phyloP scores from a whole-genome alignment of 2,797 vertebrate genomes.

The Pseudotriccus pelzelni region DNA sequence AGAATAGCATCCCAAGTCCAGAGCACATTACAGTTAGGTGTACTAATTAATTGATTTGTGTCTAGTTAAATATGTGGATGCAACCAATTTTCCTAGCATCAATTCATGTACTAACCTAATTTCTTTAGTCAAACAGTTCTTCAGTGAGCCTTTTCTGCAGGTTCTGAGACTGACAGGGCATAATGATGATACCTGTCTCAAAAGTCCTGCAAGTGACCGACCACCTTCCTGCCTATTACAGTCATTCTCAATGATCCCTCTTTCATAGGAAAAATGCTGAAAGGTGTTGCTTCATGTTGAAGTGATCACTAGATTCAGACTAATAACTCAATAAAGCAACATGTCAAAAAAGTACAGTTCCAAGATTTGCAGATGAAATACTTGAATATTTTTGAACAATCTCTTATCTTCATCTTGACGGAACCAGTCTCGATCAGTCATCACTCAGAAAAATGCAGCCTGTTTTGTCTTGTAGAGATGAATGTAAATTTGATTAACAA shows the following conservation, averaged over 20 bases:
- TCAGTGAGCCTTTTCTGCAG: background rate
- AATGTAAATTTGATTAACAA: background rate
- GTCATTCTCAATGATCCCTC: background rate
- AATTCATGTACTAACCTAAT: background rate
- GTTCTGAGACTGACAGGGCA: background rate
- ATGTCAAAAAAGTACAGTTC: background rate
- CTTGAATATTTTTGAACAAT: background rate
- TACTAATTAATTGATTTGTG: background rate
- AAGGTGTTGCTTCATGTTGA: background rate
- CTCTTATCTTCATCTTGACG: background rate
- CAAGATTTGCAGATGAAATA: background rate
- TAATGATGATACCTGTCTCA: background rate
- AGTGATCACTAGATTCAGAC: background rate
- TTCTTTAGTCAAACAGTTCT: background rate
- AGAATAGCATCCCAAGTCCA: background rate
- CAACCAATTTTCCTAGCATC: background rate
- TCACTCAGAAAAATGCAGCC: background rate
- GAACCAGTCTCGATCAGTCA: background rate
- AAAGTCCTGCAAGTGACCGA: background rate
- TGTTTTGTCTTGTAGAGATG: background rate
- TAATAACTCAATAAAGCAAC: background rate
- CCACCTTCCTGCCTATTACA: background rate
- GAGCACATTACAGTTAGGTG: background rate
- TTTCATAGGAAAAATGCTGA: background rate
- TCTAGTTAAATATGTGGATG: background rate